phyloP scores from a whole-genome alignment of 37 sponge, comb jelly and placozoan genomes.

The Bolinopsis microptera region DNA sequence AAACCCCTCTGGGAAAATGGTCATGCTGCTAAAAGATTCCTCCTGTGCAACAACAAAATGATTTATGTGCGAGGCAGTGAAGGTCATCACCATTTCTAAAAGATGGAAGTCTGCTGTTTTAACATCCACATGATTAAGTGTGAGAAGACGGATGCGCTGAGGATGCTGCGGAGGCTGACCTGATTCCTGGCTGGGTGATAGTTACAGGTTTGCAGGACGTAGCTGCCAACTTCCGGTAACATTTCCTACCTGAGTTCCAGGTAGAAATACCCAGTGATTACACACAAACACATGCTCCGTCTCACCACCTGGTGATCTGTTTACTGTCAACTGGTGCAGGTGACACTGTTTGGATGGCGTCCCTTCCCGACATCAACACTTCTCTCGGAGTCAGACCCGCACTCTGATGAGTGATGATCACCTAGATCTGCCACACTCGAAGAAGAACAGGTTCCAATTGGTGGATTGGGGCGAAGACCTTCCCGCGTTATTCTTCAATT shows the following conservation, averaged over 20 bases:
- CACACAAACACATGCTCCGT: slow-evolving; percentile 22
- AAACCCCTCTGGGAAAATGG: too few relatives aligned
- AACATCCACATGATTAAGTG: slow-evolving; percentile 9
- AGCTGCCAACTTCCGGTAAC: slow-evolving; percentile 46
- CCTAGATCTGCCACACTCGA: background rate
- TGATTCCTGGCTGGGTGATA: slow-evolving; percentile 51
- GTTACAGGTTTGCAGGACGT: background rate
- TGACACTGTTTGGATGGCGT: slow-evolving; percentile 55
- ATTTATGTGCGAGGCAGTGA: too few relatives aligned
- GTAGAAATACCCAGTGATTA: slow-evolving; percentile 47
- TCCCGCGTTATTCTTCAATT: background rate
- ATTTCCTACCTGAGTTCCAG: slow-evolving; percentile 15
- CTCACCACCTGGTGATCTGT: background rate
- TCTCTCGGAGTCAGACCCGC: slow-evolving; percentile 50
- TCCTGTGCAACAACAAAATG: too few relatives aligned
- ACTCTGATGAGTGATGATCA: background rate
- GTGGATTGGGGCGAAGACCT: background rate
- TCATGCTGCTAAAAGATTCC: too few relatives aligned
- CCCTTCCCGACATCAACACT: background rate
- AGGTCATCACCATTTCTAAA: too few relatives aligned
- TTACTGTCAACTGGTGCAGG: slow-evolving; percentile 36
- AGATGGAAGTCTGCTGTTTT: slow-evolving; percentile 49
- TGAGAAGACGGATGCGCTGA: background rate
- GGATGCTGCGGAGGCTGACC: background rate
- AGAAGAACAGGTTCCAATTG: background rate